phyloP scores from a whole-genome alignment of 2,113 vertebrate genomes.

The Corythornis vintsioides region DNA sequence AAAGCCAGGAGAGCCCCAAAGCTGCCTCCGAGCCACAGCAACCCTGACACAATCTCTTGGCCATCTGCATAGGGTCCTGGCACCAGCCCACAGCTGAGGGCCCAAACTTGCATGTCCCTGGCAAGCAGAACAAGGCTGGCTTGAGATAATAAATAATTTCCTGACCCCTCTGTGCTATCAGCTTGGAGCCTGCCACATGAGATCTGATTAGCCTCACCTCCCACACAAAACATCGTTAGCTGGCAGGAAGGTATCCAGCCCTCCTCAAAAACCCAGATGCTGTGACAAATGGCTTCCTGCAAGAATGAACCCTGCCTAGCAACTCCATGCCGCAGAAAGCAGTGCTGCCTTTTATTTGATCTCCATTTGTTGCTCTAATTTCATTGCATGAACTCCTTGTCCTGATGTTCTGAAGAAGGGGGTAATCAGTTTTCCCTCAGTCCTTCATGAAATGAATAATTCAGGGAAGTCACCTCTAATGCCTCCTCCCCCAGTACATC shows the following conservation, averaged over 20 bases:
- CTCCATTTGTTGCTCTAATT: conserved; percentile 18
- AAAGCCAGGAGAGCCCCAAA: not conserved
- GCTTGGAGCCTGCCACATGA: not conserved
- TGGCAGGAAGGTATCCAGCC: conserved; percentile 23
- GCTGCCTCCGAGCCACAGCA: not conserved
- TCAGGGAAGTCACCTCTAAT: not conserved
- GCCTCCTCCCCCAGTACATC: not conserved
- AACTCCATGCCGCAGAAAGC: not conserved
- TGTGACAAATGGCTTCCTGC: conserved; percentile 6
- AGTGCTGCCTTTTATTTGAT: not conserved
- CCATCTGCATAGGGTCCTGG: not conserved
- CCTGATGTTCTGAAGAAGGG: not conserved
- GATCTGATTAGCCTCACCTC: not conserved
- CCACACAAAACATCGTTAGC: not conserved
- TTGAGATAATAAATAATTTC: not conserved
- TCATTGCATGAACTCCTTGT: not conserved
- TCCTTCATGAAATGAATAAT: not conserved
- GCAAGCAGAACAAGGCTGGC: not conserved
- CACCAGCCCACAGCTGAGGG: not conserved
- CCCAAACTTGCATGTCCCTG: rapidly evolving
- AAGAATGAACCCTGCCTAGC: conserved; percentile 3
- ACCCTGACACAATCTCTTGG: not conserved
- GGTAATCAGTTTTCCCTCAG: not conserved
- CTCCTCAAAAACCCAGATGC: not conserved
- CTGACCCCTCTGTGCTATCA: not conserved